phyloP scores from a whole-genome alignment of 2,888 invertebrate species.

The Hedychridium roseum region DNA sequence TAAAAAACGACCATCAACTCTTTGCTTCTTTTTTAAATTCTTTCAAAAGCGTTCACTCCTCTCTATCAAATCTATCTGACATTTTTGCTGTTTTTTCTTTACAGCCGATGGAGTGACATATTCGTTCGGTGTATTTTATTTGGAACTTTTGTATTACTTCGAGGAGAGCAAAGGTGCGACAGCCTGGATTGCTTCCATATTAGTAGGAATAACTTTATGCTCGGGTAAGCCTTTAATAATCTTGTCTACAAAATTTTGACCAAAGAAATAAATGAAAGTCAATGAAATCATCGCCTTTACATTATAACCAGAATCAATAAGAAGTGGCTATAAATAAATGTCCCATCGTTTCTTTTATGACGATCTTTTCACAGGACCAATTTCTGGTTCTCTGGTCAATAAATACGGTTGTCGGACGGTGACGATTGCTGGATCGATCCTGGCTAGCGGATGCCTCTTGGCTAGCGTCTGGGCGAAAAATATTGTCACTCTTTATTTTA shows the following conservation, averaged over 20 bases:
- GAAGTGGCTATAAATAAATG: too few relatives aligned
- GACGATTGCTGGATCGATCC: conserved; percentile 86
- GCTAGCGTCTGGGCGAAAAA: conserved; percentile 84
- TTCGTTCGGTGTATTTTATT: conserved; percentile 94
- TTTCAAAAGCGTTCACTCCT: too few relatives aligned
- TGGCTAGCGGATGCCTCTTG: conserved; percentile 80
- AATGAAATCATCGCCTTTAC: too few relatives aligned
- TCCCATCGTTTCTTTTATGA: background rate
- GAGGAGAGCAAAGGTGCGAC: conserved; percentile 85
- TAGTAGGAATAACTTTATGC: conserved; percentile 94
- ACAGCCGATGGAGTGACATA: conserved; percentile 97
- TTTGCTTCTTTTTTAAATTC: too few relatives aligned
- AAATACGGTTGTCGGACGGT: conserved; percentile 92
- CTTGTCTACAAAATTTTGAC: too few relatives aligned
- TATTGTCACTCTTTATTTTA: conserved; percentile 84
- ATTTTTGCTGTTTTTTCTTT: conserved; percentile 51
- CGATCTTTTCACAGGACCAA: conserved; percentile 81
- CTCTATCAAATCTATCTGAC: background rate
- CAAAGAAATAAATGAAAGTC: too few relatives aligned
- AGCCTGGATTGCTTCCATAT: conserved; percentile 92
- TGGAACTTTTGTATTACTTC: conserved; percentile 86
- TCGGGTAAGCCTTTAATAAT: too few relatives aligned
- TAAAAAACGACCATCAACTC: too few relatives aligned
- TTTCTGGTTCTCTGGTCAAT: conserved; percentile 94
- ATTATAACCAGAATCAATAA: too few relatives aligned